Evolutionary conservation across 2,113 vertebrate species (phyloP), one percentile per base, ranked within the genome.

Genomic region (Syngnathus typhle): DNA sequence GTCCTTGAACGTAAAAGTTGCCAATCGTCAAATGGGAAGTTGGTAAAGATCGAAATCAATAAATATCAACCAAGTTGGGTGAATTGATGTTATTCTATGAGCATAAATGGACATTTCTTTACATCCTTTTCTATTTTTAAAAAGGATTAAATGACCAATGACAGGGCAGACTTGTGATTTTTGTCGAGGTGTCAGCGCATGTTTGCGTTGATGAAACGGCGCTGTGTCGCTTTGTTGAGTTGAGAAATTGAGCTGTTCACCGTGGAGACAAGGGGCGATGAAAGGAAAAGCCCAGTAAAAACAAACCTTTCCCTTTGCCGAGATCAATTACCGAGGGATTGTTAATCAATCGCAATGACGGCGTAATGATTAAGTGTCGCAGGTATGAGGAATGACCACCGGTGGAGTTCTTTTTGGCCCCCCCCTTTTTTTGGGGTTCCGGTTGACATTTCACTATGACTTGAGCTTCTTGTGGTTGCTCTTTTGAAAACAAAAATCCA

Each of bases 291-390:
- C 16, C 32, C 32, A 78, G 82, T 74, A 76, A 81, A 82, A 87
- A 83, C 73, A 79, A 82, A 47, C 60, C 66, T 23, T 61, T 84
- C 41, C 64, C 92, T 91, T 89, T 89, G 83, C 88, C 91, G 91
- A 92, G 95, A 94, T 96, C 94, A 95, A 94, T 96, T 96, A 95
- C 93, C 92, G 91, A 91, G 91, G 94, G 94, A 93, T 92, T 93
- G 90, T 90, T 96, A 94, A 95, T 96, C 95, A 94, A 96, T 96
- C 87, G 90, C 82, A 91, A 83, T 92, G 90, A 92, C 90, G 89
- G 90, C 87, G 85, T 93, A 94, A 94, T 95, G 94, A 95, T 95
- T 94, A 93, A 91, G 93, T 94, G 93, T 93, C 93, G 92, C 87
- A 92, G 94, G 91, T 92, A 89, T 92, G 87, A 90, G 67, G 69